Conservation (phyloP, 2,888 invertebrate species). For the Arctia plantaginis region DNA sequence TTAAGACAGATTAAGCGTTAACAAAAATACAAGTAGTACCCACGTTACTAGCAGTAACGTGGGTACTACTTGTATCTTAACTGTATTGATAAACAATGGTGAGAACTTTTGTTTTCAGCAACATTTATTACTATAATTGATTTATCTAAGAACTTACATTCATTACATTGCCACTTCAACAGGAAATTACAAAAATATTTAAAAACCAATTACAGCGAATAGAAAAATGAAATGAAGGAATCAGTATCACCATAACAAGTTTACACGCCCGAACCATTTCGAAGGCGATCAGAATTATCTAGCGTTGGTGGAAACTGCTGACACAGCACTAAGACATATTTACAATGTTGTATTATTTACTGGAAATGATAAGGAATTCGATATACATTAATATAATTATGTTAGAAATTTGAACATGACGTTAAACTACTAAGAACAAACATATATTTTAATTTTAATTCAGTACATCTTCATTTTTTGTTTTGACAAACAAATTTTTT, state of each 20-base stretch:
- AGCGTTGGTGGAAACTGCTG: constrained; percentile 77
- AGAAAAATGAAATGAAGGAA: constrained; percentile 51
- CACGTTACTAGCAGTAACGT: no score
- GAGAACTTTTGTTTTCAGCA: no score
- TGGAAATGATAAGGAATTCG: constrained; percentile 18
- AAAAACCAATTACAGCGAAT: constrained; percentile 3
- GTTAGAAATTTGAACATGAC: background rate
- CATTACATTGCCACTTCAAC: no score
- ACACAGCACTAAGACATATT: constrained; percentile 59
- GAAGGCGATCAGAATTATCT: constrained; percentile 78
- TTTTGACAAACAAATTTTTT: no score
- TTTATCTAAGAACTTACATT: no score
- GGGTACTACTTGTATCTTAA: background rate
- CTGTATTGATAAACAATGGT: background rate
- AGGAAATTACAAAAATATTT: background rate
- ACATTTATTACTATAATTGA: no score
- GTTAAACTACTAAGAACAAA: no score
- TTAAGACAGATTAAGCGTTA: no score
- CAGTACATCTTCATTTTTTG: no score
- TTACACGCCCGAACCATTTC: constrained; percentile 59
- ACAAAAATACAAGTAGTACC: no score
- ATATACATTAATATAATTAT: background rate
- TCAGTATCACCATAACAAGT: constrained; percentile 63
- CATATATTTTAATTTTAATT: no score
- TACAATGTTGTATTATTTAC: constrained; percentile 21